Evolutionary conservation across 2,113 vertebrate species (phyloP).

Genomic region (Cavia porcellus): DNA sequence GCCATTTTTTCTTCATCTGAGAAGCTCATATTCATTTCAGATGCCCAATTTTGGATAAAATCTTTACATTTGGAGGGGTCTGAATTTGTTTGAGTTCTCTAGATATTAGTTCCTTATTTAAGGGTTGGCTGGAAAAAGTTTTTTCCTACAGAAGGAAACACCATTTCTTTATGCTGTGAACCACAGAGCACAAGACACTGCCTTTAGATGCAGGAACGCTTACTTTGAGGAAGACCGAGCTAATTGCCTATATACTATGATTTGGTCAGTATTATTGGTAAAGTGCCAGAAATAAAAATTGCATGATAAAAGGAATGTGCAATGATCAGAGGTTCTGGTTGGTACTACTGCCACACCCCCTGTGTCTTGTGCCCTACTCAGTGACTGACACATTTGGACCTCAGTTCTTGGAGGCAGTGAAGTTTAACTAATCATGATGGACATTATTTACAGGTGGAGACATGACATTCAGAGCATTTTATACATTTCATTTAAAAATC

Average conservation of each 20-base stretch:
- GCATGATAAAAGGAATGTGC: neutral
- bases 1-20: too few relatives aligned
- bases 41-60: too few relatives aligned
- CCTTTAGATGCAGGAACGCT: neutral
- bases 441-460: neutral
- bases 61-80: too few relatives aligned
- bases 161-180: neutral
- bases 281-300: neutral
- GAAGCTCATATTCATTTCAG: too few relatives aligned
- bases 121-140: too few relatives aligned
- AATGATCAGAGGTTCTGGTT: neutral
- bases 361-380: neutral
- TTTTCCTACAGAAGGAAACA: neutral
- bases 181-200: neutral
- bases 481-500: neutral
- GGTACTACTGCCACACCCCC: fast-evolving
- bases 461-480: neutral
- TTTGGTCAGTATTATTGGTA: neutral
- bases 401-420: neutral
- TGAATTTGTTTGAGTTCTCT: too few relatives aligned
- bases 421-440: neutral
- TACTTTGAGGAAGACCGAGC: neutral
- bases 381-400: neutral
- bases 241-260: neutral
- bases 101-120: too few relatives aligned